A percentile compares a stretch with the other conserved stretches of the same genome.
Evolutionary conservation across 1,140 invertebrate species (phyloP).

Genomic region (Aphis craccivora): DNA sequence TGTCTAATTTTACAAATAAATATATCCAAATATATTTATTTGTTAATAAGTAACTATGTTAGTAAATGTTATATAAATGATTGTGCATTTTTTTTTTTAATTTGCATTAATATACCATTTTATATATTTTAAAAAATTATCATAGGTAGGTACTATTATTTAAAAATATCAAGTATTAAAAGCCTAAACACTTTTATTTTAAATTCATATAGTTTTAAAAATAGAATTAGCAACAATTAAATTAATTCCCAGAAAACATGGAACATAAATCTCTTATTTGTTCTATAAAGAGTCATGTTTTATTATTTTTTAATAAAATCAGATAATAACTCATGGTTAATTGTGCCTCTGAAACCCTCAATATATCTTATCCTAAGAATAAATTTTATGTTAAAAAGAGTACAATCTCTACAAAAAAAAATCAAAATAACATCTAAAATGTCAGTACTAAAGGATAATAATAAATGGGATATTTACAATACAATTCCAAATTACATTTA

Average conservation of each 20-base stretch:
- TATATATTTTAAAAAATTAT: neutral
- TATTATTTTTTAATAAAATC: neutral
- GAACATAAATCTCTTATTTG: neutral
- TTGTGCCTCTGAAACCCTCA: conserved; percentile 54
- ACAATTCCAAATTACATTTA: conserved; percentile 53
- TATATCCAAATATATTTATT: neutral
- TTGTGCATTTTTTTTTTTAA: neutral
- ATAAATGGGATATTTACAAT: conserved; percentile 47
- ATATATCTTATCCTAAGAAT: conserved; percentile 47
- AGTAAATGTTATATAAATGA: neutral
- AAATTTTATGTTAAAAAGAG: conserved; percentile 29
- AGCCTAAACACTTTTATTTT: neutral
- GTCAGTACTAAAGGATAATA: conserved; percentile 45
- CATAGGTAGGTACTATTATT: neutral
- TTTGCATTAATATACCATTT: neutral
- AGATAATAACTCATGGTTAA: conserved; percentile 11
- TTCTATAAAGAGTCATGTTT: neutral
- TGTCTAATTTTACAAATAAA: neutral
- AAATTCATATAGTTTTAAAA: neutral
- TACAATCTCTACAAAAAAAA: conserved; percentile 44
- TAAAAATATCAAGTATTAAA: neutral
- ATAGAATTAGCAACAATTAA: neutral
- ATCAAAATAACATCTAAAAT: conserved; percentile 41
- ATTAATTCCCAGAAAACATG: neutral
- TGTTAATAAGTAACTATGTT: neutral